These are phyloP conservation scores for Dichetophora obliterata DNA, from an alignment of 2,888 invertebrate genomes.

Conservation along the genomic window DNA sequence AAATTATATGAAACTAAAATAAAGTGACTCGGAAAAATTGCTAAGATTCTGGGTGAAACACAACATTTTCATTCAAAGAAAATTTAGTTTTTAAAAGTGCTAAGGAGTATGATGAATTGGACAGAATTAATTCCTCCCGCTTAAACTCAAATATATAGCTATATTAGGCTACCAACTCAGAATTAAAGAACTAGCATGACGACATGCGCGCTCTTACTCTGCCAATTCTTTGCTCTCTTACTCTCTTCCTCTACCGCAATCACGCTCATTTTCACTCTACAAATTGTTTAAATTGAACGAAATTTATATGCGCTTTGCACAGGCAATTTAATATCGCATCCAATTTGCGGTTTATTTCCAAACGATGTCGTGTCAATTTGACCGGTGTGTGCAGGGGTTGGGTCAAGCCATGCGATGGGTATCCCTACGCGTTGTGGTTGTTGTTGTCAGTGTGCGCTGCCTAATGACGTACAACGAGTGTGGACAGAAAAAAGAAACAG, in stretches of 20 bases:
- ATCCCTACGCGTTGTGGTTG: not conserved
- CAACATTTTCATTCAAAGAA: not conserved
- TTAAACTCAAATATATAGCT: too few relatives aligned
- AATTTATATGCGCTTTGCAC: conserved; percentile 67
- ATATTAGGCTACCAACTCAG: too few relatives aligned
- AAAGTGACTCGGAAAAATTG: not conserved
- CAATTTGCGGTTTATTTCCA: conserved; percentile 68
- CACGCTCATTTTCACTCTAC: conserved; percentile 46
- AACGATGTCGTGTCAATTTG: conserved; percentile 34
- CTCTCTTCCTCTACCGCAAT: conserved; percentile 11
- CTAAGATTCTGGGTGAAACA: not conserved
- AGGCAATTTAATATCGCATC: conserved; percentile 70
- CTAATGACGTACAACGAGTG: conserved; percentile 23
- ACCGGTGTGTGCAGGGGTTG: not conserved
- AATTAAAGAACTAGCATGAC: too few relatives aligned
- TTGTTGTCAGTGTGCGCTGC: not conserved
- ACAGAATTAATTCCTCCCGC: not conserved
- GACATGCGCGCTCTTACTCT: conserved; percentile 17
- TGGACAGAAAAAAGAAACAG: not conserved
- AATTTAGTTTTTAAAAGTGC: not conserved
- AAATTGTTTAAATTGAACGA: conserved; percentile 65
- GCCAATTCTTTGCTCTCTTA: not conserved
- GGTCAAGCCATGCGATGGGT: not conserved
- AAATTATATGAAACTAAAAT: conserved; percentile 36
- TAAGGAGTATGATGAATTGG: not conserved